These are phyloP conservation scores for Hyaena hyaena DNA, from an alignment of 2,113 vertebrate species.

Conservation along the genomic window DNA sequence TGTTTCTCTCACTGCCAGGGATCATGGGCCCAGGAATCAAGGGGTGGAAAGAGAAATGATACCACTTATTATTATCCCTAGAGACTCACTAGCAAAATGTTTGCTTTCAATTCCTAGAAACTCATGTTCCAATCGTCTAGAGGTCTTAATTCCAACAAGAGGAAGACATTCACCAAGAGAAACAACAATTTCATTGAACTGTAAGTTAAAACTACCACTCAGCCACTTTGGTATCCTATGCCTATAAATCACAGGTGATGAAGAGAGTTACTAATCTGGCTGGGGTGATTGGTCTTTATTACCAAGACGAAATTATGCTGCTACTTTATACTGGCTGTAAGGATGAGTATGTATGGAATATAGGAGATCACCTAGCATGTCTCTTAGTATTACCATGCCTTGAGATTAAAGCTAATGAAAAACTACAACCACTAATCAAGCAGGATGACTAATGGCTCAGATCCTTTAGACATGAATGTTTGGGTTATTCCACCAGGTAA, in stretches of 20 bases:
- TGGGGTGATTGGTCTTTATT: background rate
- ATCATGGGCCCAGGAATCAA: background rate
- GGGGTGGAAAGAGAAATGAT: background rate
- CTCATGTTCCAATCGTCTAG: background rate
- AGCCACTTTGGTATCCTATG: background rate
- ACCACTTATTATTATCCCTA: background rate
- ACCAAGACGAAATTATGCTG: background rate
- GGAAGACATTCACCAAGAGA: background rate
- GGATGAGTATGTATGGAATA: background rate
- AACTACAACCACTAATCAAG: background rate
- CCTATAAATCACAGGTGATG: background rate
- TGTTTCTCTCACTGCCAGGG: background rate
- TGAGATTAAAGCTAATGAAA: background rate
- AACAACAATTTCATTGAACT: background rate
- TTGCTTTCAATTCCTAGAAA: background rate
- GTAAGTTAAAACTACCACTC: background rate
- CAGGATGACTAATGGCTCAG: background rate
- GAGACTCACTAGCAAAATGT: background rate
- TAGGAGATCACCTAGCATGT: background rate
- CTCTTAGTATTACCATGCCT: background rate
- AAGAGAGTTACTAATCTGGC: background rate
- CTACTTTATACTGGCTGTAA: background rate
- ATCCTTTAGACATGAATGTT: background rate
- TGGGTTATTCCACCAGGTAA: background rate
- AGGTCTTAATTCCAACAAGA: background rate